These are phyloP conservation scores for Spatulosminthurus flaviceps DNA, from an alignment of 2,888 invertebrate genomes.

Conservation along the genomic window DNA sequence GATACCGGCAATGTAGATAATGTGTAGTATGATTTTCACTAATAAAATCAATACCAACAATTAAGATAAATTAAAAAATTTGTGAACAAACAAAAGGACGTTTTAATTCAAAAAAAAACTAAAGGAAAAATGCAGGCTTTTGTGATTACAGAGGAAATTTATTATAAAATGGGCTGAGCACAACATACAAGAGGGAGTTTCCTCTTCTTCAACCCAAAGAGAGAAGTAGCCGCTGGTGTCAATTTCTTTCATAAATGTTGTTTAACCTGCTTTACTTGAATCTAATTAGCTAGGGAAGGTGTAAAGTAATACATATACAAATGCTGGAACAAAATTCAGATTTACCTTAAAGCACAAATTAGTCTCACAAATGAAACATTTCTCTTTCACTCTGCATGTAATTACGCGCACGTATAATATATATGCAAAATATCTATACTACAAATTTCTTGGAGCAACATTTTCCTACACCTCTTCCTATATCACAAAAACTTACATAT, in stretches of 20 bases:
- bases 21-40: background rate
- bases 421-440: too few relatives aligned
- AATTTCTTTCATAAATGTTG: constrained; percentile 45
- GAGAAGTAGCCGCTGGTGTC: constrained; percentile 45
- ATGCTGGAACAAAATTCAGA: constrained; percentile 39
- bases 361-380: constrained; percentile 33
- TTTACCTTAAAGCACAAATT: constrained; percentile 46
- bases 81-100: constrained; percentile 28
- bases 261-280: constrained; percentile 47
- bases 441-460: background rate
- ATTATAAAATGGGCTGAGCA: constrained; percentile 37
- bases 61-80: constrained; percentile 31
- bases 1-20: background rate
- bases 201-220: constrained; percentile 36
- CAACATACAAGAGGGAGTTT: constrained; percentile 25
- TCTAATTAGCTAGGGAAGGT: constrained; percentile 42
- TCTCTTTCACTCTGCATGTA: constrained; percentile 24
- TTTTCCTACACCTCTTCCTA: too few relatives aligned
- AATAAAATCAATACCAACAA: constrained; percentile 40
- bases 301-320: constrained; percentile 30
- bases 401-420: background rate
- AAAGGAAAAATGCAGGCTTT: constrained; percentile 4
- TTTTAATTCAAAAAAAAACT: background rate
- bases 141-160: constrained; percentile 24
- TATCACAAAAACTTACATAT: too few relatives aligned